Percentiles rank a stretch among this genome's conserved stretches.
Evolutionary conservation across 2,797 vertebrate species (phyloP).

Genomic region (Lepilemur ruficaudatus): DNA sequence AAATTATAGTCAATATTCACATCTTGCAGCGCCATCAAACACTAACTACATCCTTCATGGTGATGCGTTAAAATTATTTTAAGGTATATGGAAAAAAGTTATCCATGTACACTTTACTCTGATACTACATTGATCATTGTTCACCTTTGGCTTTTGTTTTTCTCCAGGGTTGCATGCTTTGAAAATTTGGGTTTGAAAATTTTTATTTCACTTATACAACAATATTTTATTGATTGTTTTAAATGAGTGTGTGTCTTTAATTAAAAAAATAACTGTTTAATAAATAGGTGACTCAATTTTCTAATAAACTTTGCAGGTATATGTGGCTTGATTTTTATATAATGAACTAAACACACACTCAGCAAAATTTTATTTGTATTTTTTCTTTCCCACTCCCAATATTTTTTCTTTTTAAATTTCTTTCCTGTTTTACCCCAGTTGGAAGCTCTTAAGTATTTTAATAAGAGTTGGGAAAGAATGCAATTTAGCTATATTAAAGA

Average conservation of each 20-base stretch:
- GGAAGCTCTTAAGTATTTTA: not conserved
- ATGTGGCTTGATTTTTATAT: not conserved
- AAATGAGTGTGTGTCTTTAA: not conserved
- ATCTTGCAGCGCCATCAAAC: not conserved
- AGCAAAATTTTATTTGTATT: not conserved
- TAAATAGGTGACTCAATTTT: not conserved
- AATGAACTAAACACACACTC: not conserved
- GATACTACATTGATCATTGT: not conserved
- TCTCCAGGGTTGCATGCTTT: not conserved
- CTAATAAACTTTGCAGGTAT: not conserved
- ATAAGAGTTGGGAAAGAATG: not conserved
- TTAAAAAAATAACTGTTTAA: not conserved
- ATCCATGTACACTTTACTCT: not conserved
- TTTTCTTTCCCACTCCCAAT: not conserved
- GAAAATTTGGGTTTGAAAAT: not conserved
- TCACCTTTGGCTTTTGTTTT: not conserved
- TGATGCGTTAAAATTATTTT: conserved; percentile 3
- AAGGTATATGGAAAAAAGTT: not conserved
- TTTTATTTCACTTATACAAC: not conserved
- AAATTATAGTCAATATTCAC: not conserved
- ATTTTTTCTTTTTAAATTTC: not conserved
- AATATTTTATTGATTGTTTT: not conserved
- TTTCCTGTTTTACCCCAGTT: not conserved
- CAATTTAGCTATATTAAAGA: conserved; percentile 6
- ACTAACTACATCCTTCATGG: not conserved